Evolutionary conservation across 2,888 invertebrate species (phyloP).

Genomic region (Melanophora roralis): DNA sequence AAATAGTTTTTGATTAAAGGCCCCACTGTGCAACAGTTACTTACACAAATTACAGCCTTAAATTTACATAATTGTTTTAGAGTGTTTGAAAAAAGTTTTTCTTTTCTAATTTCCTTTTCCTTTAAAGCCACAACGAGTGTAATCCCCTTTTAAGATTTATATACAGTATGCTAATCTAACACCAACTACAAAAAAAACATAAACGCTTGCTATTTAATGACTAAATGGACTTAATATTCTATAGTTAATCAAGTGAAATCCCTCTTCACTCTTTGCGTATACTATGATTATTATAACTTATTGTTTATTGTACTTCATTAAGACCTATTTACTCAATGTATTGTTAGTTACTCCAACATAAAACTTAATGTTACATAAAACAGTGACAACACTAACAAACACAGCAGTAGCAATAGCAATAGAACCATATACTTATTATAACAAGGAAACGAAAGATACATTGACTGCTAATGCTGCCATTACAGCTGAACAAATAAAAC

Average conservation of each 20-base stretch:
- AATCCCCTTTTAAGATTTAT: not conserved
- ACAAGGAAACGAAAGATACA: not conserved
- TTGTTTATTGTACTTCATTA: constrained; percentile 23
- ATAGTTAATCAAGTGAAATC: not conserved
- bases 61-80: not conserved
- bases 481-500: not conserved
- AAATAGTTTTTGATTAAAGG: no score
- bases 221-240: not conserved
- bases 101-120: no score
- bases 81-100: not conserved
- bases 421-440: not conserved
- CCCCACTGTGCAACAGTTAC: not conserved
- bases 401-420: not conserved
- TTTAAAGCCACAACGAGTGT: not conserved
- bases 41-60: not conserved
- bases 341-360: constrained; percentile 23
- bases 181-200: not conserved
- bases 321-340: not conserved
- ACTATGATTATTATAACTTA: not conserved
- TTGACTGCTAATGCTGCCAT: no score
- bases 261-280: not conserved
- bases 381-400: not conserved
- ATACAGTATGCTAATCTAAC: not conserved
- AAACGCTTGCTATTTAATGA: not conserved
- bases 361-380: constrained; percentile 1